Conservation (phyloP, 2,113 vertebrate species). For the Anthoscopus minutus region DNA sequence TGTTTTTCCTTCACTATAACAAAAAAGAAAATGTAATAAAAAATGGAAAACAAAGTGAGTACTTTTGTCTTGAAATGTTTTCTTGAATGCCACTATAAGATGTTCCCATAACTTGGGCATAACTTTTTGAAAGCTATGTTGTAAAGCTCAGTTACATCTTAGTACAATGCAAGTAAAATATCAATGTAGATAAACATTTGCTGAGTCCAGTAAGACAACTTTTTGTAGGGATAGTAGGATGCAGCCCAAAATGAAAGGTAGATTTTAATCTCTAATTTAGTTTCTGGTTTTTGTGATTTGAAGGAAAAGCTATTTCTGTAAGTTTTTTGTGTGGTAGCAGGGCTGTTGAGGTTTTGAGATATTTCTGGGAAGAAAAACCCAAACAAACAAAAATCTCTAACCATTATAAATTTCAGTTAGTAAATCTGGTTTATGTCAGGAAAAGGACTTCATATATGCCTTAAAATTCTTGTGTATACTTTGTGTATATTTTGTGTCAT, state of each 20-base stretch:
- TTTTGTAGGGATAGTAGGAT: not conserved
- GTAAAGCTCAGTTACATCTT: not conserved
- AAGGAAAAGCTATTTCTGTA: not conserved
- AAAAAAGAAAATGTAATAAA: not conserved
- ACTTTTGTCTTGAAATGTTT: not conserved
- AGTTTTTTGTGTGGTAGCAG: not conserved
- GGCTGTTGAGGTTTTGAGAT: not conserved
- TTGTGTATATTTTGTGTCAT: no score
- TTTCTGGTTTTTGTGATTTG: not conserved
- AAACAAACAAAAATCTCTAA: not conserved
- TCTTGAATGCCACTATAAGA: not conserved
- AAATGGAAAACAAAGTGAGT: not conserved
- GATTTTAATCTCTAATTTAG: not conserved
- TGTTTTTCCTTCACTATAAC: not conserved
- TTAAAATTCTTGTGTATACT: not conserved
- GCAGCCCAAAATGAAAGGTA: not conserved
- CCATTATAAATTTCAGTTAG: not conserved
- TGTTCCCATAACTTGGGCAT: not conserved
- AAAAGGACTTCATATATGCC: not conserved
- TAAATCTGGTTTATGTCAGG: not conserved
- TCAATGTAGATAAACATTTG: not conserved
- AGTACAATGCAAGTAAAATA: not conserved
- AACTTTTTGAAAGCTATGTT: not conserved
- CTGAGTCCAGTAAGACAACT: not conserved
- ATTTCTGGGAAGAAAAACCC: not conserved